These are phyloP conservation scores for Octopus bimaculoides DNA, from an alignment of 1,140 invertebrate genomes.

Conservation along the genomic window DNA sequence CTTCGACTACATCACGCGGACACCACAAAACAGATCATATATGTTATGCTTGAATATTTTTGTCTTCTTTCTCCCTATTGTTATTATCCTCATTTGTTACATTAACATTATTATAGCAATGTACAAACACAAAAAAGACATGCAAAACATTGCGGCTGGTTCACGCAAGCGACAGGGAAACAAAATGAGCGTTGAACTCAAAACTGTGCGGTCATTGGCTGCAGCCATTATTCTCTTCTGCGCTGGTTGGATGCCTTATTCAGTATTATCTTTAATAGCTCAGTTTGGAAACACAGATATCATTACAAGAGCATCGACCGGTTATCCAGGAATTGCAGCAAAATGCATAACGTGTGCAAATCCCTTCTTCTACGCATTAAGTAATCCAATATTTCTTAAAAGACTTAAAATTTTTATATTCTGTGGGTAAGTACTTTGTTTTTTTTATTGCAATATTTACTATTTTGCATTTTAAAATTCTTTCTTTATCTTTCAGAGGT, in stretches of 20 bases:
- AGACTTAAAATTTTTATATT: background rate
- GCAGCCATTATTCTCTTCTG: slow-evolving; percentile 28
- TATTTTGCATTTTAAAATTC: too few relatives aligned
- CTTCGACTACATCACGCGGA: slow-evolving; percentile 32
- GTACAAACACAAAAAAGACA: background rate
- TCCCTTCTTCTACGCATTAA: slow-evolving; percentile 73
- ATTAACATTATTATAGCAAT: background rate
- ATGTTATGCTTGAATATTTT: slow-evolving; percentile 22
- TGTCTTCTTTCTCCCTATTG: slow-evolving; percentile 28
- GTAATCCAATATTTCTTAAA: slow-evolving; percentile 35
- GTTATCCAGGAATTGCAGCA: slow-evolving; percentile 71
- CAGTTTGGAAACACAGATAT: slow-evolving; percentile 62
- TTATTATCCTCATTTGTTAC: slow-evolving; percentile 19
- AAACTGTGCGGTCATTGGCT: background rate
- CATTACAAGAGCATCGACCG: slow-evolving; percentile 65
- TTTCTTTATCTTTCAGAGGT: too few relatives aligned
- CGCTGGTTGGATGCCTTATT: slow-evolving; percentile 43
- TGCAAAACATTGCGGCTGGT: background rate
- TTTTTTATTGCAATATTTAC: too few relatives aligned
- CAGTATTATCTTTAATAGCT: slow-evolving; percentile 72
- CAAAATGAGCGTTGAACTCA: background rate
- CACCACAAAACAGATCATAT: slow-evolving; percentile 17
- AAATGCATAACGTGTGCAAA: slow-evolving; percentile 78
- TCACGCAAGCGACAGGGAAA: background rate
- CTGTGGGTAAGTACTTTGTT: background rate